Percentiles rank a stretch among this genome's conserved stretches.
Evolutionary conservation across 64 coral and sea anemone species (phyloP).

Genomic region (Pachyseris speciosa): DNA sequence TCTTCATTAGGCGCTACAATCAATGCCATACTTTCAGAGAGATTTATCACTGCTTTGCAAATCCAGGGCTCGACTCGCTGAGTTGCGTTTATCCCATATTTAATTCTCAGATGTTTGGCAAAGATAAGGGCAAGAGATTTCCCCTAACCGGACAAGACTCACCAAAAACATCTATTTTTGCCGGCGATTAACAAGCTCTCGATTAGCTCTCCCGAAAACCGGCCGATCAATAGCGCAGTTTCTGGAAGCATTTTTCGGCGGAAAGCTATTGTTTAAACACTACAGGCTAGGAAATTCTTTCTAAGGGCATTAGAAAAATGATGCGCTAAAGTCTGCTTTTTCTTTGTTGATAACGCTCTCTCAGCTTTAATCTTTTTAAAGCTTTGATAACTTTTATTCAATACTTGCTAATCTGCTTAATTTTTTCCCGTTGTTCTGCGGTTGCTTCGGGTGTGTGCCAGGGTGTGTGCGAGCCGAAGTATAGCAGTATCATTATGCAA

Average conservation of each 20-base stretch:
- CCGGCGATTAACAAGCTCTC: background rate
- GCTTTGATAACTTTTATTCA: constrained; percentile 36
- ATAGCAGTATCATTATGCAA: background rate
- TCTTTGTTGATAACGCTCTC: constrained; percentile 38
- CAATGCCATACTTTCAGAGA: background rate
- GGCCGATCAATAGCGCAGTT: background rate
- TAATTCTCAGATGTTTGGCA: constrained; percentile 41
- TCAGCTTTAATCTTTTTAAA: constrained; percentile 38
- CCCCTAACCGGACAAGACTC: constrained; percentile 12
- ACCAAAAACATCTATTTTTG: constrained; percentile 1
- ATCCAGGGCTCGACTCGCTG: background rate
- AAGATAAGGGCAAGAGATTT: constrained; percentile 2
- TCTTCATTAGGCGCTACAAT: constrained; percentile 7
- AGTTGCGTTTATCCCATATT: constrained; percentile 8
- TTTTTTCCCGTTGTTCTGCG: background rate
- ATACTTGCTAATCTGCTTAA: constrained; percentile 32
- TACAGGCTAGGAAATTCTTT: constrained; percentile 27
- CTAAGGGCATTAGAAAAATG: constrained; percentile 10
- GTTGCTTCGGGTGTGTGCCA: background rate
- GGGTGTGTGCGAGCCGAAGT: too few relatives aligned
- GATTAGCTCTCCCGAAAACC: background rate
- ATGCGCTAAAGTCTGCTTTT: background rate
- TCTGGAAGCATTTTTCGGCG: background rate
- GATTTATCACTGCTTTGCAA: background rate
- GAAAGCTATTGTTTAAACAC: constrained; percentile 7